A percentile compares a stretch with the other conserved stretches of the same genome.
Evolutionary conservation across 2,888 invertebrate genomes (phyloP).

Genomic region (Lasioglossum zephyrum): DNA sequence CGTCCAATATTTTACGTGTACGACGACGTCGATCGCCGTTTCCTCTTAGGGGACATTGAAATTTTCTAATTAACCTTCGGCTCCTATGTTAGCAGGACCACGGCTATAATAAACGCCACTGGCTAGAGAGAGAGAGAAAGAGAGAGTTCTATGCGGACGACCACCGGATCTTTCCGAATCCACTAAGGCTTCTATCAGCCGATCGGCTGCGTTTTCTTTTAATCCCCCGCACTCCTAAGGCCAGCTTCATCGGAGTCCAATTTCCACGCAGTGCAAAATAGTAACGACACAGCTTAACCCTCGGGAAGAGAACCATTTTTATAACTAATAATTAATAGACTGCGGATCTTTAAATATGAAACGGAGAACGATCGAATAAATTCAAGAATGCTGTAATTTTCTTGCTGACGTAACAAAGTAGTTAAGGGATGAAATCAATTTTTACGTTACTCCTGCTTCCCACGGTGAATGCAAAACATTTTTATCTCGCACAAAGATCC

Average conservation of each 20-base stretch:
- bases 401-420: no score
- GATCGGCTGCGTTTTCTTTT: background rate
- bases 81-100: background rate
- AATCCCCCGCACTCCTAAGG: background rate
- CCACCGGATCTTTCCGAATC: background rate
- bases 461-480: no score
- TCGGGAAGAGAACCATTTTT: background rate
- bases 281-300: background rate
- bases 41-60: background rate
- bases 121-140: background rate
- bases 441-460: no score
- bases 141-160: background rate
- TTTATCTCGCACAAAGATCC: no score
- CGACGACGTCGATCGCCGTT: background rate
- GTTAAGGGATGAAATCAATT: no score
- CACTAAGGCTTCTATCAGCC: background rate
- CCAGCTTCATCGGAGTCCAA: background rate
- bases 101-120: background rate
- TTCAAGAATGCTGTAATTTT: no score
- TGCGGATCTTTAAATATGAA: no score
- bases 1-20: constrained; percentile 20
- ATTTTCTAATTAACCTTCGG: background rate
- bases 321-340: no score
- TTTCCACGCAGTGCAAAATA: background rate
- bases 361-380: no score